These are phyloP conservation scores for Psilopsiagon aymara DNA, from an alignment of 2,113 vertebrate genomes.

Conservation along the genomic window DNA sequence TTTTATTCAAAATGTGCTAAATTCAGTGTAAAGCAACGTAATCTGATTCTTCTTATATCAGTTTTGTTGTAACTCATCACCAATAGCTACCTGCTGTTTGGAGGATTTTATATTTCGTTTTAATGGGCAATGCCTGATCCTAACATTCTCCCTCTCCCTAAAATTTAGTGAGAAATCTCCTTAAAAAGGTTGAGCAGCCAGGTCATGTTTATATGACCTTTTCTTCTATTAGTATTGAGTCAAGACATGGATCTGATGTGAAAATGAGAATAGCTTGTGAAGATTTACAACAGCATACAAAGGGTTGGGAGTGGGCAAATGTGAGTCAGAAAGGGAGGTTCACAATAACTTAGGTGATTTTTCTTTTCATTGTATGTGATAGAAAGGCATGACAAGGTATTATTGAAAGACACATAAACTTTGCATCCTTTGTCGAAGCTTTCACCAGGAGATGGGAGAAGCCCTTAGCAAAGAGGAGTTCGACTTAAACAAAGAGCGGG, in stretches of 20 bases:
- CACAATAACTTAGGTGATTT: neutral
- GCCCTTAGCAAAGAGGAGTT: neutral
- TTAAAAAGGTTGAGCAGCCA: neutral
- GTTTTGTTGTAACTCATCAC: neutral
- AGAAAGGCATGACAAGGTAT: neutral
- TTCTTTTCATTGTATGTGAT: neutral
- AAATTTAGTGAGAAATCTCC: neutral
- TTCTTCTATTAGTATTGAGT: slow-evolving; percentile 25
- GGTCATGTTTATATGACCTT: neutral
- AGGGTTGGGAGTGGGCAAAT: neutral
- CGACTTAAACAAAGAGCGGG: neutral
- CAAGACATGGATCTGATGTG: slow-evolving; percentile 7
- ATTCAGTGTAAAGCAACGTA: neutral
- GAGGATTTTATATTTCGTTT: neutral
- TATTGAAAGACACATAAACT: neutral
- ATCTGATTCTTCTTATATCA: neutral
- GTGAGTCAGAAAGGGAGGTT: slow-evolving; percentile 32
- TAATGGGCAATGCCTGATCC: neutral
- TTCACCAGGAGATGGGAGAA: neutral
- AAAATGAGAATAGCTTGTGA: slow-evolving; percentile 31
- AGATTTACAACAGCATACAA: neutral
- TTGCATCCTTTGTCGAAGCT: neutral
- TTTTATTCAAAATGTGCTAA: neutral
- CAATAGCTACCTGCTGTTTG: neutral
- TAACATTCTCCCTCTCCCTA: neutral